Percentiles rank a stretch among this genome's conserved stretches.
Conservation (phyloP, 2,113 vertebrate species). For the Nettapus auritus region DNA sequence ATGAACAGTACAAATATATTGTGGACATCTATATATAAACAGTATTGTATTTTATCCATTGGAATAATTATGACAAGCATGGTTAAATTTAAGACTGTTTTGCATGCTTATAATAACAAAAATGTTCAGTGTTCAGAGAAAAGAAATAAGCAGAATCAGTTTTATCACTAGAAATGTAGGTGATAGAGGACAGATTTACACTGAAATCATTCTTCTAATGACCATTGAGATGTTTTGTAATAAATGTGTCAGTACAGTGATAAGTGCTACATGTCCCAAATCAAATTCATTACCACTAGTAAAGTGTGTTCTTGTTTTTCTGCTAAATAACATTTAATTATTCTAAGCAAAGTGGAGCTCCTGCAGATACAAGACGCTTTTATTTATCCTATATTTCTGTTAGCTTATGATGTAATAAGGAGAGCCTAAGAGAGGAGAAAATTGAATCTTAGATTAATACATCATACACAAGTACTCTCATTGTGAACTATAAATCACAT, state of each 20-base stretch:
- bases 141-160: neutral
- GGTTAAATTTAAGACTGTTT: neutral
- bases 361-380: neutral
- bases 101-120: neutral
- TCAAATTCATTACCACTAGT: neutral
- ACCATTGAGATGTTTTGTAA: neutral
- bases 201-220: neutral
- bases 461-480: neutral
- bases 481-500: neutral
- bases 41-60: neutral
- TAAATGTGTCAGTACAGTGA: neutral
- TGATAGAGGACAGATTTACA: neutral
- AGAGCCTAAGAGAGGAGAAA: neutral
- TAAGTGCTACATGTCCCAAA: neutral
- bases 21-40: neutral
- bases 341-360: neutral
- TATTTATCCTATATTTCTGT: neutral
- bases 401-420: neutral
- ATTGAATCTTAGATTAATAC: neutral
- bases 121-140: neutral
- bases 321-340: neutral
- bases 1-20: neutral
- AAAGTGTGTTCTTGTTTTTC: neutral
- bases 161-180: neutral
- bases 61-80: neutral